Percentiles rank a stretch among this genome's conserved stretches.
These are phyloP conservation scores for Drosophila paramelanica DNA, from an alignment of 2,888 invertebrate species.

Conservation along the genomic window DNA sequence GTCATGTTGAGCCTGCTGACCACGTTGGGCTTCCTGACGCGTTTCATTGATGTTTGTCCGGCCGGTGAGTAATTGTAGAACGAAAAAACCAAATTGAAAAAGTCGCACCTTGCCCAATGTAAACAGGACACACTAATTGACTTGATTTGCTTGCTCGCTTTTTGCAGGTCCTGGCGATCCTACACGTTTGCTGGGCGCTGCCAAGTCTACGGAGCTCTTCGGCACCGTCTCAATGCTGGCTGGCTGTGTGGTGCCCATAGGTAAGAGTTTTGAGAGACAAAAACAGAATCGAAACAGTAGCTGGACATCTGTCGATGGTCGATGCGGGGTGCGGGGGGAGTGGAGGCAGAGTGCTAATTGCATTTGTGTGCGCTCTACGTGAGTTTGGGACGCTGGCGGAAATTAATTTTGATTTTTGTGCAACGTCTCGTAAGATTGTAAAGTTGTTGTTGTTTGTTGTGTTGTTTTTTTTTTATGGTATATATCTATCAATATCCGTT, in stretches of 20 bases:
- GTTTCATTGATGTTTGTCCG: slow-evolving; percentile 85
- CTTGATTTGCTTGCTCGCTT: slow-evolving; percentile 32
- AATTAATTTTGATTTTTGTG: slow-evolving; percentile 74
- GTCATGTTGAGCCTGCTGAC: slow-evolving; percentile 84
- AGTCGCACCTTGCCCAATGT: slow-evolving; percentile 51
- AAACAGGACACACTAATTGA: slow-evolving; percentile 34
- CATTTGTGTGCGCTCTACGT: slow-evolving; percentile 69
- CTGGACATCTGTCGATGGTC: slow-evolving; percentile 31
- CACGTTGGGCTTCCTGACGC: slow-evolving; percentile 84
- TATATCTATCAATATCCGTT: slow-evolving; percentile 32
- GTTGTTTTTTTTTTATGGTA: slow-evolving; percentile 5
- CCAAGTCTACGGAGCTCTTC: slow-evolving; percentile 85
- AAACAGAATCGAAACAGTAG: slow-evolving; percentile 50
- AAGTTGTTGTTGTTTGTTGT: slow-evolving; percentile 10
- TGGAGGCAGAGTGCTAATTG: slow-evolving; percentile 71
- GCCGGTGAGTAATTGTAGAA: slow-evolving; percentile 76
- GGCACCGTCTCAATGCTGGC: slow-evolving; percentile 84
- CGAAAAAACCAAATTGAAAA: not conserved
- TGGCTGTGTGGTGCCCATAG: slow-evolving; percentile 83
- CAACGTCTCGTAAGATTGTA: slow-evolving; percentile 42
- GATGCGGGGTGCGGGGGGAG: not conserved
- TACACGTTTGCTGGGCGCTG: slow-evolving; percentile 83
- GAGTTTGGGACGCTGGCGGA: slow-evolving; percentile 70
- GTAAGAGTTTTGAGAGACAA: slow-evolving; percentile 59
- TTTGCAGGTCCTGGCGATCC: slow-evolving; percentile 82